Evolutionary conservation across 2,797 vertebrate genomes (phyloP), one percentile per base, ranked within the genome.

Genomic region (Spondyliosoma cantharus): DNA sequence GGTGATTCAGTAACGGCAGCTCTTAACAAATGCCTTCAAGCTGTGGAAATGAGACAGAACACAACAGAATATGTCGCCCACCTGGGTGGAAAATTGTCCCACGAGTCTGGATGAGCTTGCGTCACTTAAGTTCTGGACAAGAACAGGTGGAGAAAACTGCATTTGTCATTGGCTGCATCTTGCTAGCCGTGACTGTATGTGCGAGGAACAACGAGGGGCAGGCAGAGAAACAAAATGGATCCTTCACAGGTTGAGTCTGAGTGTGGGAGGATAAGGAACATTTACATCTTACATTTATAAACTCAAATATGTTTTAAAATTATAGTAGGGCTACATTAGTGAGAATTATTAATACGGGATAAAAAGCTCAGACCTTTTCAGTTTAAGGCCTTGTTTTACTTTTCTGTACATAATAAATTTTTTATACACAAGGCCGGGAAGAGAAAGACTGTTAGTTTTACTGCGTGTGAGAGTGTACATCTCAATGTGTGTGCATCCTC

Each of bases 151-250:
- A 53, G 25, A 80, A 78, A 76, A 70, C 81, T 76, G 83, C 60
- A 61, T 73, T 63, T 76, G 82, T 88, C 81, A 68, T 54, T 25
- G 49, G 67, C 82, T 85, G 80, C 85, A 78, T 87, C 77, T 63
- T 69, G 43, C 74, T 65, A 79, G 60, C 45, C 67, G 62, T 54
- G 53, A 78, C 42, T 45, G 73, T 79, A 60, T 78, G 89, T 87
- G 88, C 50, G 5, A 58, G 71, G 80, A 89, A 87, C 89, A 84
- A 86, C 73, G 74, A 88, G 74, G 46, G 50, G 80, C 73, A 60
- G 66, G 22, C 59, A 85, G 80, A 53, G 60, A 81, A 76, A 86
- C 73, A 80, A 84, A 81, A 83, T 77, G 63, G 63, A 65, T 64
- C 80, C 61, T 85, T 90, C 77, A 76, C 63, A 71, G 77, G 84